Conservation (phyloP, 2,797 vertebrate species). For the Chromis chromis region DNA sequence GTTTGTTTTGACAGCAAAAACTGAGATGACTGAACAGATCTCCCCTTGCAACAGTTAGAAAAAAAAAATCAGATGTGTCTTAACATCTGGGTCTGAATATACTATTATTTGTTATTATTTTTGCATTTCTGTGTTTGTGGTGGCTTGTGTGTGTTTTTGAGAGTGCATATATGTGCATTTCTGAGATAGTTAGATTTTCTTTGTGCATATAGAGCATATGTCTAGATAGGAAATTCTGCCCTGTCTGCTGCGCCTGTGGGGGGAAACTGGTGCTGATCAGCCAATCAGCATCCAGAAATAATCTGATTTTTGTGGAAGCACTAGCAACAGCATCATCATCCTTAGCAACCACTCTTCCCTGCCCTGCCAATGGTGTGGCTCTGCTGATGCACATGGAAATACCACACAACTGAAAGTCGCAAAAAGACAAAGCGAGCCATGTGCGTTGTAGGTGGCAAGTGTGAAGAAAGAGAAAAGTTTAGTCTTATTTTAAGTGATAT, state of each 20-base stretch:
- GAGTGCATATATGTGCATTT: neutral
- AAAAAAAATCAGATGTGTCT: neutral
- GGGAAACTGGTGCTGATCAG: conserved; percentile 41
- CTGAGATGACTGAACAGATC: conserved; percentile 36
- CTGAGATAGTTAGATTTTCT: neutral
- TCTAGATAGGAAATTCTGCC: conserved; percentile 29
- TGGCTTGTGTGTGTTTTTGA: neutral
- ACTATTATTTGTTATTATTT: neutral
- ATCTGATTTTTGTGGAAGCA: conserved; percentile 55
- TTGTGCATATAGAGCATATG: conserved; percentile 9
- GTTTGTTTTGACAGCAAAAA: conserved; percentile 55
- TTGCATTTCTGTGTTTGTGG: neutral
- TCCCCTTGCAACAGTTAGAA: neutral
- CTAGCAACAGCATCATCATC: conserved; percentile 71
- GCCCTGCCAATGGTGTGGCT: conserved; percentile 27
- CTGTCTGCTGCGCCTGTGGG: conserved; percentile 35
- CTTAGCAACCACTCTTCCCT: conserved; percentile 59
- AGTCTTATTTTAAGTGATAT: neutral
- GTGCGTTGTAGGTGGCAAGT: neutral
- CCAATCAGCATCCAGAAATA: conserved; percentile 66
- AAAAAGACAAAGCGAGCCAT: neutral
- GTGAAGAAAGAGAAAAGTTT: neutral
- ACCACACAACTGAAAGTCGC: conserved; percentile 5
- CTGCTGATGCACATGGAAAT: conserved; percentile 10
- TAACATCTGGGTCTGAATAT: conserved; percentile 13